These are phyloP conservation scores for Lycodopsis pacificus DNA, from an alignment of 2,797 vertebrate species.

Conservation along the genomic window DNA sequence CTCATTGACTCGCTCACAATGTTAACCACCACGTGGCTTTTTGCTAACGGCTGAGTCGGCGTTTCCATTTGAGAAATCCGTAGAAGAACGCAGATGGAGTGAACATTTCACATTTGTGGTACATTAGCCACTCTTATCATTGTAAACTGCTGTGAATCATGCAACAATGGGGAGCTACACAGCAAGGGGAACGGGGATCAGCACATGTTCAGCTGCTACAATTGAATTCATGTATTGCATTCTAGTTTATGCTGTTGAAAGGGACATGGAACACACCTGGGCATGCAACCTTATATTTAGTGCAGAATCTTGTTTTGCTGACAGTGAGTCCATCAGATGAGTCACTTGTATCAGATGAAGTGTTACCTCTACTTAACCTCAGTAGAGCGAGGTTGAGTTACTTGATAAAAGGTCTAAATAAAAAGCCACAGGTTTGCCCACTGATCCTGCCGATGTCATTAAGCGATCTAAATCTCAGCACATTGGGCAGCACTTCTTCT, in stretches of 20 bases:
- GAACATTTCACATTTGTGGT: too few relatives aligned
- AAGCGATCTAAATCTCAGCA: background rate
- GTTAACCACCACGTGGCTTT: too few relatives aligned
- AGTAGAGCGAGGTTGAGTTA: background rate
- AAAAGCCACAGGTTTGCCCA: background rate
- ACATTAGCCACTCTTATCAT: background rate
- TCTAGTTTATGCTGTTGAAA: background rate
- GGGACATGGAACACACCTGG: background rate
- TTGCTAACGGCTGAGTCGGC: too few relatives aligned
- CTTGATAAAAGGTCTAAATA: background rate
- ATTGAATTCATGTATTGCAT: background rate
- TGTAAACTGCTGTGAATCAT: background rate
- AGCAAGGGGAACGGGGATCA: background rate
- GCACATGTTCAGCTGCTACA: background rate
- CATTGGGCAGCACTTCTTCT: background rate
- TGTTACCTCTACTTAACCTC: background rate
- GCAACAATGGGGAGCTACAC: background rate
- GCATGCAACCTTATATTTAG: background rate
- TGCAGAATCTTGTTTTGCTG: background rate
- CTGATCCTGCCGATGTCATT: constrained; percentile 13
- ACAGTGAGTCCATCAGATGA: background rate
- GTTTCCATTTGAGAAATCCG: too few relatives aligned
- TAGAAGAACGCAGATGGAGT: too few relatives aligned
- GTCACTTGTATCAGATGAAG: background rate
- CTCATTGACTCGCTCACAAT: too few relatives aligned